Evolutionary conservation across 1,140 invertebrate genomes (phyloP).

Genomic region (Olivierus martensii): DNA sequence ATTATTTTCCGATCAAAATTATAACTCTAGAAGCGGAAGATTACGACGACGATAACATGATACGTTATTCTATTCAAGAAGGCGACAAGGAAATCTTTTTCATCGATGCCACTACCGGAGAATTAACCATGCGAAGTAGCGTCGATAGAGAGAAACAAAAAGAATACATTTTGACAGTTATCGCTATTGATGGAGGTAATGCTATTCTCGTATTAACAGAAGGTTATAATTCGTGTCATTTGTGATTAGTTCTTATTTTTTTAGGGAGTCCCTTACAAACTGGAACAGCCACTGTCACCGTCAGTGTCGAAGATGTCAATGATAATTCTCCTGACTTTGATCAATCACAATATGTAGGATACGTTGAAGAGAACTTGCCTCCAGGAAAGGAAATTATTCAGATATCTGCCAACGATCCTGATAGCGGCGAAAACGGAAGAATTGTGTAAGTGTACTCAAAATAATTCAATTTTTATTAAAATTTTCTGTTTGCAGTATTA

Average conservation of each 20-base stretch:
- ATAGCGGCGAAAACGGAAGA: constrained; percentile 70
- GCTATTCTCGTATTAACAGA: too few species aligned
- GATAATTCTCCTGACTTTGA: constrained; percentile 64
- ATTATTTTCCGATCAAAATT: constrained; percentile 31
- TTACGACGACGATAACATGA: constrained; percentile 67
- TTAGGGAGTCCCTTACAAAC: constrained; percentile 77
- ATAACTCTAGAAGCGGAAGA: constrained; percentile 58
- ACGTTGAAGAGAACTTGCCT: constrained; percentile 67
- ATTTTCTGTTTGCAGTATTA: too few species aligned
- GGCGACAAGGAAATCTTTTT: constrained; percentile 48
- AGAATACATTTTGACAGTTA: constrained; percentile 53
- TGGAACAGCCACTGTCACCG: constrained; percentile 44
- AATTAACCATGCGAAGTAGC: constrained; percentile 61
- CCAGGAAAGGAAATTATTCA: constrained; percentile 65
- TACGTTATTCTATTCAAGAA: constrained; percentile 51
- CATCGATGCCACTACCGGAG: constrained; percentile 39
- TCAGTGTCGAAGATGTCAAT: constrained; percentile 77
- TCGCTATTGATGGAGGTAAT: constrained; percentile 44
- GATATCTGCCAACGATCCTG: constrained; percentile 73
- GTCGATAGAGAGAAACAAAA: constrained; percentile 59
- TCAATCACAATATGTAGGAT: constrained; percentile 29
- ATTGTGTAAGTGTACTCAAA: constrained; percentile 48
- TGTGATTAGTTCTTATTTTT: neutral
- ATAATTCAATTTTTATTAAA: too few species aligned
- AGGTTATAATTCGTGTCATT: neutral